phyloP scores from a whole-genome alignment of 2,113 vertebrate genomes.

The Bagarius yarrelli region DNA sequence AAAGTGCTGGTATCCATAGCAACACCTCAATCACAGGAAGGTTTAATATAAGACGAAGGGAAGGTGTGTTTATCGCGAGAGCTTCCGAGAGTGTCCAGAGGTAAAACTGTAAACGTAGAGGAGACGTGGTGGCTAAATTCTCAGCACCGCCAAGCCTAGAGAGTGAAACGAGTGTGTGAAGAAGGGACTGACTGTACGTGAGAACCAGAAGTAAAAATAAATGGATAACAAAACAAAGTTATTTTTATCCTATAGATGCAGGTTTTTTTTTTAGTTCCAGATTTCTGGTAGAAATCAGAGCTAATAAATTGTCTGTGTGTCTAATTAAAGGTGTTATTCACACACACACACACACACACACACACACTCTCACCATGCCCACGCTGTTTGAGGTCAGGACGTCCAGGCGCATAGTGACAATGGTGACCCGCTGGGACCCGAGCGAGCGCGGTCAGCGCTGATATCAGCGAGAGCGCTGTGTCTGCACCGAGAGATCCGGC shows the following conservation, averaged over 20 bases:
- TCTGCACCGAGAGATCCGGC: not conserved
- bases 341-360: not conserved
- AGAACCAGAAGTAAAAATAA: not conserved
- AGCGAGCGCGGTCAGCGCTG: not conserved
- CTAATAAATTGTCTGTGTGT: not conserved
- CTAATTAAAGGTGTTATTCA: not conserved
- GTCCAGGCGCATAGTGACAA: slow-evolving; percentile 43
- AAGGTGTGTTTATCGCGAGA: no score
- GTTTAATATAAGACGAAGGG: no score
- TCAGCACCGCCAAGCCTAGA: not conserved
- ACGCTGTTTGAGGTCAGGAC: slow-evolving; percentile 17
- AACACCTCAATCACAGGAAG: no score
- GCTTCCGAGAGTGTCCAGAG: no score
- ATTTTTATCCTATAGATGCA: not conserved
- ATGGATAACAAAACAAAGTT: not conserved
- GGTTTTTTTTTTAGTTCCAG: not conserved
- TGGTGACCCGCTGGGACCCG: not conserved
- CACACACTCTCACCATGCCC: slow-evolving; percentile 42
- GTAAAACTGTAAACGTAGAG: no score
- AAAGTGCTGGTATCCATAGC: no score
- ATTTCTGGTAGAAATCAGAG: no score
- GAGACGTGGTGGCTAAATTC: no score
- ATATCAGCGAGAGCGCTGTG: not conserved
- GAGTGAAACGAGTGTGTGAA: no score
- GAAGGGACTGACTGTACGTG: not conserved